These are phyloP conservation scores for Zaprionus lineosus DNA, from an alignment of 2,888 invertebrate species.

Conservation along the genomic window DNA sequence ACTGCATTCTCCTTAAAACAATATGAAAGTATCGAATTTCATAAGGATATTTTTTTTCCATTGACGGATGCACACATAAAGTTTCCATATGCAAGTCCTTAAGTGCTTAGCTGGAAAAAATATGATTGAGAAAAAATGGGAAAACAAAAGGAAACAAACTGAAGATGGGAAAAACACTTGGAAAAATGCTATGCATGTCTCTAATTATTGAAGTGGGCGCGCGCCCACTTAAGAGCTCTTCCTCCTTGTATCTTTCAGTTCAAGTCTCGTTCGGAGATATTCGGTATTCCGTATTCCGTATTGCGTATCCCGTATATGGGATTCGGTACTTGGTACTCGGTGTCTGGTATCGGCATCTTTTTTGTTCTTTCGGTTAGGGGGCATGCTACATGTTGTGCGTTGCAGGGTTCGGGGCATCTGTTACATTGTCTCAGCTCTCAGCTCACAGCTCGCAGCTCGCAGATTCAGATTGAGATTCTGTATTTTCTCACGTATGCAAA, in stretches of 20 bases:
- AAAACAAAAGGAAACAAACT: no score
- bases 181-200: slow-evolving; percentile 49
- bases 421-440: not conserved
- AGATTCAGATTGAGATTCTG: slow-evolving; percentile 11
- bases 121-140: slow-evolving; percentile 33
- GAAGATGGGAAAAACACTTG: slow-evolving; percentile 62
- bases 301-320: no score
- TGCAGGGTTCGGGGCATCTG: no score
- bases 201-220: slow-evolving; percentile 62
- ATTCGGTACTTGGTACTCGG: no score
- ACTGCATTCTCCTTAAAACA: slow-evolving; percentile 48
- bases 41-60: slow-evolving; percentile 57
- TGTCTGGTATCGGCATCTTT: slow-evolving; percentile 12
- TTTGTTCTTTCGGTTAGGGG: slow-evolving; percentile 26
- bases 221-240: slow-evolving; percentile 61
- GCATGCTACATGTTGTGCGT: no score
- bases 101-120: slow-evolving; percentile 40
- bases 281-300: no score
- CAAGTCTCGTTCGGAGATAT: no score
- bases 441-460: slow-evolving; percentile 21
- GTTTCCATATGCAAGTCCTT: slow-evolving; percentile 64
- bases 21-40: slow-evolving; percentile 64
- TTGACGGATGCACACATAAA: slow-evolving; percentile 34
- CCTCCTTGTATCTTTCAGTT: slow-evolving; percentile 29
- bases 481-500: slow-evolving; percentile 56